These are phyloP conservation scores for Radopholus similis DNA, from an alignment of 1,140 invertebrate genomes.

Conservation along the genomic window DNA sequence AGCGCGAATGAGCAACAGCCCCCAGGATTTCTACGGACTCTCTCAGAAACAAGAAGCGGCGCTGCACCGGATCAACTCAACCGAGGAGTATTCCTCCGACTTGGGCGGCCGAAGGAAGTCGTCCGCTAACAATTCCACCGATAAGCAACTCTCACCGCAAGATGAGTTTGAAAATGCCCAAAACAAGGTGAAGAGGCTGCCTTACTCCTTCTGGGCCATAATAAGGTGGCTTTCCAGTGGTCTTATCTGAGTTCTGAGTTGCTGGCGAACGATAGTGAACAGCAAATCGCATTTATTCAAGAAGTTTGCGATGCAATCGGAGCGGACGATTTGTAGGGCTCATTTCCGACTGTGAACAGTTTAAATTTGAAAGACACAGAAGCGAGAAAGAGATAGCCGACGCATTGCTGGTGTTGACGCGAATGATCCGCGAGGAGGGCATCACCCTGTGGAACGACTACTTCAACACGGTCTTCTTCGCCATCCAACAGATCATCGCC, in stretches of 20 bases:
- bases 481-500: conserved; percentile 70
- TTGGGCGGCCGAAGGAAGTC: not conserved
- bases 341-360: not conserved
- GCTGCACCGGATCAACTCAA: not conserved
- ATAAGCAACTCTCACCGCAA: not conserved
- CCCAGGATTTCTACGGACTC: conserved; percentile 3
- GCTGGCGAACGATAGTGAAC: conserved; percentile 16
- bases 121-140: not conserved
- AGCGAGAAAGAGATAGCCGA: conserved; percentile 38
- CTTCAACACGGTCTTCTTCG: conserved; percentile 71
- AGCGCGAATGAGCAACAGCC: not conserved
- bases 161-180: conserved; percentile 8
- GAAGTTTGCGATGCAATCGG: conserved; percentile 21
- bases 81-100: not conserved
- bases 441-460: conserved; percentile 65
- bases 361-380: not conserved
- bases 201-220: not conserved
- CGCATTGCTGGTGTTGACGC: conserved; percentile 22
- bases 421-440: conserved; percentile 62
- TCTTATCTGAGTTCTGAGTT: conserved; percentile 8
- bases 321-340: not conserved
- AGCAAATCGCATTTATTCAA: conserved; percentile 16
- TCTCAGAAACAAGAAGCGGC: not conserved
- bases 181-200: not conserved
- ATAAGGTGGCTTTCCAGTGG: conserved; percentile 22